Percentiles rank a stretch among this genome's conserved stretches.
phyloP scores from a whole-genome alignment of 2,113 vertebrate genomes.

The Columbina picui region DNA sequence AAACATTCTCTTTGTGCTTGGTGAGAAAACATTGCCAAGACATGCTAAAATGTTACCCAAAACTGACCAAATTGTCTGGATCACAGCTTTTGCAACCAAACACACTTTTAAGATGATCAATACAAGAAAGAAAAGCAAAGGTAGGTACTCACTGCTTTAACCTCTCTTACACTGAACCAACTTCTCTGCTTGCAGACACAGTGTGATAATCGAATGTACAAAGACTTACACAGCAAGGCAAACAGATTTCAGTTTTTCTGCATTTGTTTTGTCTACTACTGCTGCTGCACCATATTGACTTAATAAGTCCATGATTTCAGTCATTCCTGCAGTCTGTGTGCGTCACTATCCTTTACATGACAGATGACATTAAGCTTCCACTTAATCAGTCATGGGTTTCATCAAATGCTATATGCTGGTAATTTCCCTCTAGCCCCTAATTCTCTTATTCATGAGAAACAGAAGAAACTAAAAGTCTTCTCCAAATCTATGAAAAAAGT shows the following conservation, averaged over 20 bases:
- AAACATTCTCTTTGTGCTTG: neutral
- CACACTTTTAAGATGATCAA: neutral
- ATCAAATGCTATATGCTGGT: neutral
- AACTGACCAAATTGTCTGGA: neutral
- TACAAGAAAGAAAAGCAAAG: neutral
- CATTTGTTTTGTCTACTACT: neutral
- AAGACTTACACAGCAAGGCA: neutral
- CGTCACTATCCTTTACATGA: neutral
- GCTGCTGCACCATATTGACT: neutral
- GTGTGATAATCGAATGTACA: neutral
- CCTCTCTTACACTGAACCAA: neutral
- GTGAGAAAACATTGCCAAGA: neutral
- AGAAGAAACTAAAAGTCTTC: neutral
- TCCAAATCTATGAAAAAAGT: neutral
- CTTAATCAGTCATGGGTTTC: conserved; percentile 32
- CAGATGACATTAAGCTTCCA: neutral
- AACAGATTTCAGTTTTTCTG: neutral
- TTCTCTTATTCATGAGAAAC: neutral
- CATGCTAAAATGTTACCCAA: neutral
- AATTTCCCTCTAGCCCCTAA: conserved; percentile 19
- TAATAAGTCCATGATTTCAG: neutral
- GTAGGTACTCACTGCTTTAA: neutral
- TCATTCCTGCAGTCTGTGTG: neutral
- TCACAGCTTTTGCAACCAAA: neutral
- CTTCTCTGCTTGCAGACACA: neutral